Base-by-base conservation (phyloP, 1,140 invertebrate species). In the Rhysida immarginata region DNA sequence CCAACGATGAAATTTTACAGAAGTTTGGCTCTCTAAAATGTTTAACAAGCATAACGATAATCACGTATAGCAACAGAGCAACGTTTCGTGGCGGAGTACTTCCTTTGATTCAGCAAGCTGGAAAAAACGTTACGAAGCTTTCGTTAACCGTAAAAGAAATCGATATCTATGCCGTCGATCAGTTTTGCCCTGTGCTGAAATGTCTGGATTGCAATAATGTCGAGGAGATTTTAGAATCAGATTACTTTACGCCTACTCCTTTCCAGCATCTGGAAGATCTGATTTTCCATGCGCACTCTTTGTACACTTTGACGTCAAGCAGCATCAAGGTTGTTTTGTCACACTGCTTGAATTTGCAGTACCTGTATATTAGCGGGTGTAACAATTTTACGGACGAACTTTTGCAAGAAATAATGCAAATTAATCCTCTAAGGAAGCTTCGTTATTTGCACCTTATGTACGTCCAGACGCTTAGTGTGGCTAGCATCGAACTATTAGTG, bases 401-500 rank as follows among this genome's bases (percentile, higher is more conserved):
- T 26, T 26, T 51, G 26, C 3, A 24, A 5, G 24, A 51, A 25
- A 51, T 51, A 26, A 5, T 51, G 16, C 8, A 11, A 5, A 16
- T 51, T 51, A 51, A 51, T 20, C 49, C 49, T 14, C 21, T 51
- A 20, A 51, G 20, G 20, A 51, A 51, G 20, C 21, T 51, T 8
- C 24, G 26, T 8, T 51, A 51, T 26, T 51, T 51, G 24, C 49
- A 51, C 26, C 26, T 51, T 3, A 51, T 51, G 49, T 51, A 51
- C 20, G 49, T 51, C 2, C 23, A 51, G 26, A 51, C 23, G 5
- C 20, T 51, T 8, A 51, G 23, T 27, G 49, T 20, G 2, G 26
- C 26, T 51, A 25, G 49, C 8, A 27, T 51, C 13, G 5, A 51
- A 51, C 26, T 27, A 26, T 20, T 51, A n/a, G 24, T 51, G 2